Base-by-base conservation (phyloP, 2,888 invertebrate species). In the Acrocera orbiculus region DNA sequence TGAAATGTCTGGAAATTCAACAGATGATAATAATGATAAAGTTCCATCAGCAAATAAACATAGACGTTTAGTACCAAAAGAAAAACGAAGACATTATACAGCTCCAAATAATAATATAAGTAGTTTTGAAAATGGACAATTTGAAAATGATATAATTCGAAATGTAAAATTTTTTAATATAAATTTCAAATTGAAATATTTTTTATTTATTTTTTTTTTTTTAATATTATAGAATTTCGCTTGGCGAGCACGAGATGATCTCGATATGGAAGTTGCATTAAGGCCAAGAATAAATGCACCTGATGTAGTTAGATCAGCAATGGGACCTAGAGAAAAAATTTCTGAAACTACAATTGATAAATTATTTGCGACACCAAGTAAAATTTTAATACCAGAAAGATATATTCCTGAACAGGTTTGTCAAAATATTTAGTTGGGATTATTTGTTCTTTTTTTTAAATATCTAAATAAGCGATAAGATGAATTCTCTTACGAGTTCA, bases 341-440 rank as follows among this genome's bases (percentile, higher is more conserved):
- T 60, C 60, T 2, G 74, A 75, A 49, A 74, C 71, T 45, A 83
- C 87, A 29, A 89, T 90, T 43, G 90, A 90, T 55, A 78, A 75
- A 53, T 64, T 90, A 48, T 63, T 90, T 20, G 79, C 81, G 30
- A 79, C 85, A 11, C 90, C 90, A 10, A 80, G 80, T 56, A 89
- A 89, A 64, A 89, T 90, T 45, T 65, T 78, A 40, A 90, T 90
- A 47, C 90, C 90, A 0, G 89, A 90, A 61, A 69, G 90, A 44
- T 90, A 90, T 51, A 78, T 89, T 46, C 87, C 89, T 15, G 89
- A 90, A 56, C 80, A 82, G 65, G 75, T 81, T 45, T 49, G 46
- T 42, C 4, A 5, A 10, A 22, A 30, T 19, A 30, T 22, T n/a
- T 24, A 3, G 11, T 9, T 19, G 11, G n/a, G 14, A 10, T 19